Base-by-base conservation (phyloP, 1,140 invertebrate genomes). In the Microplitis mediator region DNA sequence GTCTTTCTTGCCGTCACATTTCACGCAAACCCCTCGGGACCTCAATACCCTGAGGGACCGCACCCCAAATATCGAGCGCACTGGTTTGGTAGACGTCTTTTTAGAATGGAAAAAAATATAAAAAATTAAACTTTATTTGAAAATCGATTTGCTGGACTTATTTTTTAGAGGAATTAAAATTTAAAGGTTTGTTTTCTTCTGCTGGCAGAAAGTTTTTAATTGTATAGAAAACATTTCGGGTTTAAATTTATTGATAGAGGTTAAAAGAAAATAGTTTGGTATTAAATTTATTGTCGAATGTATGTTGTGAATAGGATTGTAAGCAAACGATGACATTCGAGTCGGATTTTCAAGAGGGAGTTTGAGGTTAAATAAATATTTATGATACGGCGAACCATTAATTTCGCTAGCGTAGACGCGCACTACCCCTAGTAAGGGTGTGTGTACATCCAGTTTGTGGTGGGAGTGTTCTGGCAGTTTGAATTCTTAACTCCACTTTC, bases 51-150 rank as follows among this genome's bases (percentile, higher is more conserved):
- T 45, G 82, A 82, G 82, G 82, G 82, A 85, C 84, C 84, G 83
- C 84, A 85, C 82, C 82, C 82, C 82, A 80, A 85, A 84, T 85
- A 85, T 85, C 81, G 82, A 85, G 79, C 83, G 74, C 39, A 45
- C 39, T 45, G 39, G 39, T 45, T 11, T 45, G 6, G 39, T 11
- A 45, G 78, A 74, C 70, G 71, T 58, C 58, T 23, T 23, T 23
- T 23, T 23, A 23, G 23, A 23, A 23, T 23, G 23, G 23, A 52
- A 35, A 70, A 56, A 69, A 60, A 14, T 72, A 71, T 68, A 11
- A 11, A 45, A 11, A 3, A 9, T 45, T 45, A 9, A 9, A 45
- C 9, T 8, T 45, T 45, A 9, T 6, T 45, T 45, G 6, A 9
- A 45, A 8, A 9, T 45, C 39, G 6, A 45, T 45, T 45, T 11